Conservation (phyloP, 2,113 vertebrate genomes). For the Aramus guarauna region DNA sequence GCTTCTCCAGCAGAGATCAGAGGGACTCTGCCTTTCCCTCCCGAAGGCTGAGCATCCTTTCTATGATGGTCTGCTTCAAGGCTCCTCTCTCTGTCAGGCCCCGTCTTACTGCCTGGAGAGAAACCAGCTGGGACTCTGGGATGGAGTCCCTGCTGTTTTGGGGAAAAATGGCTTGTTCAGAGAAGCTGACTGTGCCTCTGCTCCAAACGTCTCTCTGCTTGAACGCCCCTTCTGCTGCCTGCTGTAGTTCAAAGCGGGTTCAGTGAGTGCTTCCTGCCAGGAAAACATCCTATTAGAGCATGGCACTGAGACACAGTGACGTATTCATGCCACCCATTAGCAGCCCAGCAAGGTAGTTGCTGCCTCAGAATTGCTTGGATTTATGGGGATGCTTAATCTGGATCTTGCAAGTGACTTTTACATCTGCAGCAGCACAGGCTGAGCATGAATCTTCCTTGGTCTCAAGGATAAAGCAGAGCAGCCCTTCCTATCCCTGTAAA, state of each 20-base stretch:
- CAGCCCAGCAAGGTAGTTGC: background rate
- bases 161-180: background rate
- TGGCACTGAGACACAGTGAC: background rate
- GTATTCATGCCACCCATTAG: background rate
- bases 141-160: background rate
- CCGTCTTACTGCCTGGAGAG: background rate
- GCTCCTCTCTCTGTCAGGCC: background rate
- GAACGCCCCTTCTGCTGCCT: background rate
- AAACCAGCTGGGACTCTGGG: background rate
- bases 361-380: background rate
- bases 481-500: background rate
- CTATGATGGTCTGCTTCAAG: background rate
- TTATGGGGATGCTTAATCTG: background rate
- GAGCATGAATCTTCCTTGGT: background rate
- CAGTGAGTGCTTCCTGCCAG: background rate
- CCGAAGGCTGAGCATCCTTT: background rate
- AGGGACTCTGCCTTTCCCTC: background rate
- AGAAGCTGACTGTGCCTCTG: background rate
- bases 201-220: background rate
- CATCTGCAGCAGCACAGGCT: background rate
- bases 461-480: background rate
- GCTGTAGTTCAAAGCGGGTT: background rate
- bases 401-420: constrained; percentile 1
- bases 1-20: background rate
- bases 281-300: background rate